Conservation (phyloP, 1,140 invertebrate genomes). For the Drosophila asahinai region DNA sequence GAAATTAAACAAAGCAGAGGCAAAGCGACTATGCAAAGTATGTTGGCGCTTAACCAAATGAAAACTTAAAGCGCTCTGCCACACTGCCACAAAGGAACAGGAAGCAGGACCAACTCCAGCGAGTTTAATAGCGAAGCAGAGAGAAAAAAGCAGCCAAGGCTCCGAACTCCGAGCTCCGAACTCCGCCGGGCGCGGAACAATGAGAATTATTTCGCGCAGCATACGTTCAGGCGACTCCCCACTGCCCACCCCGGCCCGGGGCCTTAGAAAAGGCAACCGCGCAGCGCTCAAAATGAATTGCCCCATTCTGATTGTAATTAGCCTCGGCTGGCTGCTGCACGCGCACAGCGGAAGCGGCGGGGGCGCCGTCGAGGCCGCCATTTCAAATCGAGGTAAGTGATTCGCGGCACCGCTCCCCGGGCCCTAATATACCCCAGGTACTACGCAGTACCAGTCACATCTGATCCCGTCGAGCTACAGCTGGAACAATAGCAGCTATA, state of each 20-base stretch:
- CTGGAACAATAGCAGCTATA: conserved; percentile 27
- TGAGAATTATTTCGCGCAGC: conserved; percentile 76
- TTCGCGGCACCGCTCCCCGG: conserved; percentile 33
- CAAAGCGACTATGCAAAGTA: conserved; percentile 60
- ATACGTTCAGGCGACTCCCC: conserved; percentile 58
- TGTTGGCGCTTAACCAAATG: conserved; percentile 48
- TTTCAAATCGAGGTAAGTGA: conserved; percentile 85
- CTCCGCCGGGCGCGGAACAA: conserved; percentile 62
- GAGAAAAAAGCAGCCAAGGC: background rate
- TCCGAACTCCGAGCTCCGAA: conserved; percentile 12
- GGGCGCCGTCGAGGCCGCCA: conserved; percentile 70
- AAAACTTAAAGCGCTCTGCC: conserved; percentile 51
- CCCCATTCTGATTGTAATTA: conserved; percentile 85
- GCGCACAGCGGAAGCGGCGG: conserved; percentile 50
- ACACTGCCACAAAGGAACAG: background rate
- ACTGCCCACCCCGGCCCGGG: conserved; percentile 4
- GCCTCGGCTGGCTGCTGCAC: conserved; percentile 77
- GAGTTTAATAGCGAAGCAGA: conserved; percentile 38
- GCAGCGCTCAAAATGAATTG: conserved; percentile 75
- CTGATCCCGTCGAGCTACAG: conserved; percentile 13
- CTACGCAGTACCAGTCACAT: conserved; percentile 31
- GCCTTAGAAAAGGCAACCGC: conserved; percentile 32
- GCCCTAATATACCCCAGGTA: background rate
- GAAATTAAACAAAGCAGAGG: conserved; percentile 57
- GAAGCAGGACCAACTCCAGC: conserved; percentile 21